Evolutionary conservation across 2,888 invertebrate species (phyloP), one percentile per base, ranked within the genome.

Genomic region (Petrophora chlorosata): DNA sequence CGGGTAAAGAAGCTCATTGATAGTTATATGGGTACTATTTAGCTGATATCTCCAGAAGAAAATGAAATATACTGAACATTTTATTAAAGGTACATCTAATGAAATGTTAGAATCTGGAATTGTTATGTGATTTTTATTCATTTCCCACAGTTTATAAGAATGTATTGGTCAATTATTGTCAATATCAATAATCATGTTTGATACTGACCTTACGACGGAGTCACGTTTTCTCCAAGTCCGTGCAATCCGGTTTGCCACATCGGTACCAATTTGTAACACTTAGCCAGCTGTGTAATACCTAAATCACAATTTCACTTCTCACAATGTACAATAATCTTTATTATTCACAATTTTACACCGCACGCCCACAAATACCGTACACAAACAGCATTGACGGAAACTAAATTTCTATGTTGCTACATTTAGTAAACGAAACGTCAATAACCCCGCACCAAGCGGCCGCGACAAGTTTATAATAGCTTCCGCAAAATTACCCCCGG

Each of bases 181-280:
- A 29, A 29, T 29, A 30, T 15, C 15, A 29, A 29, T 9, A 9
- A n/a, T 2, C 14, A 25, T 23, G 14, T 8, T 35, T 64, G 51
- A 70, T 78, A 82, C 86, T 81, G 80, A 89, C 89, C 87, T 85
- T 89, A 88, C 51, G 82, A 73, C 68, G 76, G 76, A 78, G 73
- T 84, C 85, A 87, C 81, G 85, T 85, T 88, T 86, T 82, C 83
- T 80, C 78, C 79, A 73, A 68, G 73, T 79, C 68, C 73, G 66
- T 76, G 71, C 75, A 80, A 85, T 88, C 86, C 85, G 84, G 86
- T 88, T 85, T 85, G 88, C 86, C 86, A 87, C 86, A 86, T 86
- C 85, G 82, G 76, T 81, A 74, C 73, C 70, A 78, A 82, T 79
- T 78, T 70, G 73, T 77, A 77, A 76, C 85, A 85, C 85, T 79